phyloP scores from a whole-genome alignment of 2,888 invertebrate species.

The Tribolium freemani region DNA sequence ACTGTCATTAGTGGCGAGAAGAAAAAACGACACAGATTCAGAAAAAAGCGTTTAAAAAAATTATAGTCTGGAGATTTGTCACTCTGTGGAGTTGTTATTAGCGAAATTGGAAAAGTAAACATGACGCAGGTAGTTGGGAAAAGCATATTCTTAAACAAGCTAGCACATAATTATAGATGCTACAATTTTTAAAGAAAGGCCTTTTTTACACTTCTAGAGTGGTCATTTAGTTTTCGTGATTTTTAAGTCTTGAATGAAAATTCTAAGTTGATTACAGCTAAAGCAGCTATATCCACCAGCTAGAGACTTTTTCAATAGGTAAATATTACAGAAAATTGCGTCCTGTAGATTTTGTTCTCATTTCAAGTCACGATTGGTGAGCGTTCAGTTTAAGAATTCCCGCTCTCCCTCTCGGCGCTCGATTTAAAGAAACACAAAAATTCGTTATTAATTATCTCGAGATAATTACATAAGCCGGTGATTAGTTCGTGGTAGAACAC shows the following conservation, averaged over 20 bases:
- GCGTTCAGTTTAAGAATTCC: background rate
- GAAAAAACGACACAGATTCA: background rate
- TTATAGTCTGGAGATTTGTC: slow-evolving; percentile 1
- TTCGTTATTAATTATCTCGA: slow-evolving; percentile 53
- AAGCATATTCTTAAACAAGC: too few relatives aligned
- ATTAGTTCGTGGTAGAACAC: slow-evolving; percentile 55
- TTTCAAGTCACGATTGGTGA: background rate
- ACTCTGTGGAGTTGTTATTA: slow-evolving; percentile 12
- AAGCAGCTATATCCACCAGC: too few relatives aligned
- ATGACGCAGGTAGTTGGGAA: background rate
- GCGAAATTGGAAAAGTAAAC: slow-evolving; percentile 9
- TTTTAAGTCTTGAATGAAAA: too few relatives aligned
- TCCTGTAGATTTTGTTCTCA: background rate
- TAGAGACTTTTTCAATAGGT: too few relatives aligned
- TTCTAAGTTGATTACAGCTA: too few relatives aligned
- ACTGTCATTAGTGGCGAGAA: slow-evolving; percentile 42
- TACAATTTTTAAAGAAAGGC: too few relatives aligned
- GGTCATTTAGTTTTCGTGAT: too few relatives aligned
- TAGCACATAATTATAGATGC: too few relatives aligned
- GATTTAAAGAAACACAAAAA: slow-evolving; percentile 45
- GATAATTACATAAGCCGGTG: slow-evolving; percentile 54
- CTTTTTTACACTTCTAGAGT: too few relatives aligned
- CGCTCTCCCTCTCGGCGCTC: background rate
- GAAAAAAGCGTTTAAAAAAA: slow-evolving; percentile 13
- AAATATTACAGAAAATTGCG: too few relatives aligned